phyloP scores from a whole-genome alignment of 1,140 invertebrate species.

The Drosophila albomicans region DNA sequence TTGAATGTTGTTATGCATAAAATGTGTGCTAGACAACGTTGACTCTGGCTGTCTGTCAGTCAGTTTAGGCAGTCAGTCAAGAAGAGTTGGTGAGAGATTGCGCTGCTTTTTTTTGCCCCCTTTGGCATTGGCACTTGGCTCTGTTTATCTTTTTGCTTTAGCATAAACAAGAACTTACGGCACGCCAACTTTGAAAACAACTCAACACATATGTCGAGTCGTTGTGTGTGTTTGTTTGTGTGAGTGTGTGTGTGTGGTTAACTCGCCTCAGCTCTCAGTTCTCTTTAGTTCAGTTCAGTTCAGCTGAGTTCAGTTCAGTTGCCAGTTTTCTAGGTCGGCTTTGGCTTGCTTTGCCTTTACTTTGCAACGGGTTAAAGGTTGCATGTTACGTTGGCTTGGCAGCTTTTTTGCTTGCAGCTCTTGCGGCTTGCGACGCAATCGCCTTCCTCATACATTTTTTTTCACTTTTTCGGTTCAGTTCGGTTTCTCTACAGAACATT shows the following conservation, averaged over 20 bases:
- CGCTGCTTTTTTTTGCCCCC: constrained; percentile 9
- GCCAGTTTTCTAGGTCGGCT: constrained; percentile 66
- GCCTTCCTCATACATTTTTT: not conserved
- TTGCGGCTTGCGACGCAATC: constrained; percentile 20
- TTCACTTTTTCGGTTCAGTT: not conserved
- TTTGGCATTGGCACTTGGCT: constrained; percentile 66
- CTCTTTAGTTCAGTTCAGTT: constrained; percentile 16
- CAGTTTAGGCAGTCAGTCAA: not conserved
- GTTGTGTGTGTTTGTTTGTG: constrained; percentile 1
- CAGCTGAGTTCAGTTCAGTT: constrained; percentile 18
- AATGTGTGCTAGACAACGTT: constrained; percentile 30
- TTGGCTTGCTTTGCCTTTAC: constrained; percentile 16
- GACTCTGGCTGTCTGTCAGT: not conserved
- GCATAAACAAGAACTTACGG: constrained; percentile 74
- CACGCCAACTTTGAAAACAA: constrained; percentile 70
- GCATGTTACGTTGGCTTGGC: constrained; percentile 23
- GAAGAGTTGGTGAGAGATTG: not conserved
- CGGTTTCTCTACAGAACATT: constrained; percentile 39
- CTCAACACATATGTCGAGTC: constrained; percentile 14
- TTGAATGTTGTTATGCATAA: constrained; percentile 76
- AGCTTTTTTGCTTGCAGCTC: constrained; percentile 18
- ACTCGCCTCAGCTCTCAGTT: not conserved
- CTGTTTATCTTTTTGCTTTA: constrained; percentile 73
- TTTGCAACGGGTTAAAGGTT: constrained; percentile 35
- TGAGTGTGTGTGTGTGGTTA: constrained; percentile 30